phyloP scores from a whole-genome alignment of 2,113 vertebrate species.

The Vanacampus margaritifer region DNA sequence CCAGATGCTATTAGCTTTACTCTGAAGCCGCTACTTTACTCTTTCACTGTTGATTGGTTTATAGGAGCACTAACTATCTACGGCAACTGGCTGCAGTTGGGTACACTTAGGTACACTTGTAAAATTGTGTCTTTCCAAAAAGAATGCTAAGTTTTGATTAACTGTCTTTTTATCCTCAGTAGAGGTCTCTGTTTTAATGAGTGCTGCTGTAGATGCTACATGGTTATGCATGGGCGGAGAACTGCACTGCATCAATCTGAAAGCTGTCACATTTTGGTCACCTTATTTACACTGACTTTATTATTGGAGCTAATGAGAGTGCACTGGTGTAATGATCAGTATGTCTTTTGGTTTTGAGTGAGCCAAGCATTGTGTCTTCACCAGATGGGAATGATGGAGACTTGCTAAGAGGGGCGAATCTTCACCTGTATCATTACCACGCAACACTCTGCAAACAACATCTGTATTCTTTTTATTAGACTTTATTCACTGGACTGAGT shows the following conservation, averaged over 20 bases:
- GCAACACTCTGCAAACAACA: neutral
- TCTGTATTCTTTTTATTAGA: constrained; percentile 4
- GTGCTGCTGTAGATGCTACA: neutral
- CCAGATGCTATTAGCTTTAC: constrained; percentile 1
- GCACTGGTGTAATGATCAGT: neutral
- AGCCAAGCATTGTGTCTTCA: neutral
- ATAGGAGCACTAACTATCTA: neutral
- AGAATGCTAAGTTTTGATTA: neutral
- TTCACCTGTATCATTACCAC: constrained; percentile 2
- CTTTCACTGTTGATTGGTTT: neutral
- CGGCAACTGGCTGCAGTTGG: neutral
- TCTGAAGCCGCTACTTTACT: neutral
- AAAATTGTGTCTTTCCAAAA: neutral
- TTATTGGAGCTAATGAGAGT: neutral
- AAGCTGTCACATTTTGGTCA: neutral
- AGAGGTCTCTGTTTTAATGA: neutral
- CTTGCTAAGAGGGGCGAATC: neutral
- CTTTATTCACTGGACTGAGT: neutral
- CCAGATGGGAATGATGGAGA: neutral
- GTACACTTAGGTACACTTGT: neutral
- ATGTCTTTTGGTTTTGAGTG: neutral
- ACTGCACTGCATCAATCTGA: neutral
- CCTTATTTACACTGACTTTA: too few relatives aligned
- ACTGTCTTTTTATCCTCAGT: neutral
- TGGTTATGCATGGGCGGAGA: neutral